Base-by-base conservation (phyloP, 1,140 invertebrate species). In the Drosophila mauritiana region DNA sequence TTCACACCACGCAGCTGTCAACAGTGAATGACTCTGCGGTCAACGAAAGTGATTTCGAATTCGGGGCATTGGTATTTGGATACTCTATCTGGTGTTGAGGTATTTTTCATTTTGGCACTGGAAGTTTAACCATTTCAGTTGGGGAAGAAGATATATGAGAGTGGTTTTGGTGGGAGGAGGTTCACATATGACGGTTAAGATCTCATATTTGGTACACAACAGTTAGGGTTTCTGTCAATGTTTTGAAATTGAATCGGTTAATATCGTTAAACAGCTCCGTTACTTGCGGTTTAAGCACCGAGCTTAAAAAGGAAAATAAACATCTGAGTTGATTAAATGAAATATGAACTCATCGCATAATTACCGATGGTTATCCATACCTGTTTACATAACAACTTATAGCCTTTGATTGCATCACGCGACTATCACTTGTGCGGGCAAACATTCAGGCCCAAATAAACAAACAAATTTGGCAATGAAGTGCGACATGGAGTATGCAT, bases 391-490 rank as follows among this genome's bases (percentile, higher is more conserved):
- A 72, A 70, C 36, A 70, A 72, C 49, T 57, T 70, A 72, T 57
- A 57, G 43, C 43, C 68, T 57, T 70, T 57, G 67, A 73, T 73
- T 73, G 63, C 80, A 80, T 65, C 62, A 83, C 49, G 51, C 42
- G 64, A 61, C 40, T 55, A 70, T 75, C 70, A 79, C 52, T 62
- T 49, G 63, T 64, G 57, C 70, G 54, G 43, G 27, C 37, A 51
- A 64, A 57, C 39, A 54, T 43, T 51, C 37, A 63, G 37, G 62
- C 53, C 61, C 20, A 43, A 80, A 69, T 64, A 64, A 83, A 70
- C 57, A 78, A 75, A 58, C 61, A 65, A 75, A 79, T 86, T 86
- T 88, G 83, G 76, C 84, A 86, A 89, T 57, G 39, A 56, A 67
- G 58, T 58, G 52, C 53, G 57, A 43, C 68, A 49, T 78, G 78